These are phyloP conservation scores for Galleria mellonella DNA, from an alignment of 1,140 invertebrate genomes.

Conservation along the genomic window DNA sequence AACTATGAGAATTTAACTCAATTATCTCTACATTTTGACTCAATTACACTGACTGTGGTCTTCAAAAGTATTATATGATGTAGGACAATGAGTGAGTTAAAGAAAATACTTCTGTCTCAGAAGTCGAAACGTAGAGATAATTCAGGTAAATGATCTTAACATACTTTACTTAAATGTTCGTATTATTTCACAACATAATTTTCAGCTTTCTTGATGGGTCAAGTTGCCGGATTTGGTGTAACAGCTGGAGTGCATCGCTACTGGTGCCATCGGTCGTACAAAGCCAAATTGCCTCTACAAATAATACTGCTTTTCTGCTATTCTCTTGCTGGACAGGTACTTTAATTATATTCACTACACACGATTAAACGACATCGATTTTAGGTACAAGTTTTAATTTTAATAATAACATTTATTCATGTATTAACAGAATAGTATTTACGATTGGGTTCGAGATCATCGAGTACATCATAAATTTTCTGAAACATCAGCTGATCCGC, in stretches of 20 bases:
- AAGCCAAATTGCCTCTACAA: slow-evolving; percentile 84
- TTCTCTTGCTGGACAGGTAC: slow-evolving; percentile 83
- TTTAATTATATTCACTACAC: slow-evolving; percentile 3
- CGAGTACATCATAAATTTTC: slow-evolving; percentile 93
- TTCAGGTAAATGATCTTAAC: too few species aligned
- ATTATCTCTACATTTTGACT: too few species aligned
- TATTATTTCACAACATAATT: slow-evolving; percentile 2
- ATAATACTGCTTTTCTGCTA: slow-evolving; percentile 82
- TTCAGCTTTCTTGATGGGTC: slow-evolving; percentile 71
- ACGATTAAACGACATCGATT: too few species aligned
- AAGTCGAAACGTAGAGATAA: too few species aligned
- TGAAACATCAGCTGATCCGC: slow-evolving; percentile 93
- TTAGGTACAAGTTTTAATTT: too few species aligned
- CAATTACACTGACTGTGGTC: too few species aligned
- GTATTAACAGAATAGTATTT: slow-evolving; percentile 76
- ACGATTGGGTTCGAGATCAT: slow-evolving; percentile 86
- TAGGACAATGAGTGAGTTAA: too few species aligned
- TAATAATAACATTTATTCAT: slow-evolving; percentile 6
- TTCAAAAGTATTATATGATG: too few species aligned
- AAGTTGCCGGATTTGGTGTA: slow-evolving; percentile 79
- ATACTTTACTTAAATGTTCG: too few species aligned
- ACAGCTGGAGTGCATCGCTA: slow-evolving; percentile 90
- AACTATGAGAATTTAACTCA: too few species aligned
- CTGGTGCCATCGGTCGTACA: slow-evolving; percentile 90
- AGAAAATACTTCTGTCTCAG: too few species aligned